Percentiles rank a stretch among this genome's conserved stretches.
phyloP scores from a whole-genome alignment of 2,797 vertebrate species.

The Salarias fasciatus region DNA sequence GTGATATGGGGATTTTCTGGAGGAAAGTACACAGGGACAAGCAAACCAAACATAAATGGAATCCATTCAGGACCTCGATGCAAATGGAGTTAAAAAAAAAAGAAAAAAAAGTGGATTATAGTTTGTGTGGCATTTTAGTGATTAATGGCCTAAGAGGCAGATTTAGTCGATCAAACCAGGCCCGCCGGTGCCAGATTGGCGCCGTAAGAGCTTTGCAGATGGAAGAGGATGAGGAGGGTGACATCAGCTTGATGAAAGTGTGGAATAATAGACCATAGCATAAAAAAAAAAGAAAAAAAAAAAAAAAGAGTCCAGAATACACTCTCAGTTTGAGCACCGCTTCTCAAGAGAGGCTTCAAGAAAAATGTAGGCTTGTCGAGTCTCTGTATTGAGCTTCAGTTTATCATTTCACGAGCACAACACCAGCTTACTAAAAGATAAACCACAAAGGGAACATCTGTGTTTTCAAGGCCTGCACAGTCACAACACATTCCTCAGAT shows the following conservation, averaged over 20 bases:
- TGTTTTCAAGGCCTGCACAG: slow-evolving; percentile 64
- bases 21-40: too few relatives aligned
- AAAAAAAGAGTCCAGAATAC: not conserved
- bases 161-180: slow-evolving; percentile 39
- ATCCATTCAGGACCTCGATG: slow-evolving; percentile 49
- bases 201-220: slow-evolving; percentile 14
- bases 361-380: slow-evolving; percentile 4
- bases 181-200: slow-evolving; percentile 58
- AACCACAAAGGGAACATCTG: slow-evolving; percentile 67
- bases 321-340: not conserved
- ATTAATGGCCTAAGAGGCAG: slow-evolving; percentile 57
- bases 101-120: slow-evolving; percentile 68
- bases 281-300: too few relatives aligned
- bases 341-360: slow-evolving; percentile 8
- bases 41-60: slow-evolving; percentile 44
- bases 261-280: slow-evolving; percentile 22
- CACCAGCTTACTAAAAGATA: slow-evolving; percentile 25
- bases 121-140: slow-evolving; percentile 59
- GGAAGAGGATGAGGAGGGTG: slow-evolving; percentile 22
- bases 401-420: slow-evolving; percentile 36
- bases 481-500: slow-evolving; percentile 81
- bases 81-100: slow-evolving; percentile 60
- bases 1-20: too few relatives aligned
- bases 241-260: slow-evolving; percentile 35
- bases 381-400: slow-evolving; percentile 17